Evolutionary conservation across 2,797 vertebrate species (phyloP), one percentile per base, ranked within the genome.

Genomic region (Oryzias sinensis): DNA sequence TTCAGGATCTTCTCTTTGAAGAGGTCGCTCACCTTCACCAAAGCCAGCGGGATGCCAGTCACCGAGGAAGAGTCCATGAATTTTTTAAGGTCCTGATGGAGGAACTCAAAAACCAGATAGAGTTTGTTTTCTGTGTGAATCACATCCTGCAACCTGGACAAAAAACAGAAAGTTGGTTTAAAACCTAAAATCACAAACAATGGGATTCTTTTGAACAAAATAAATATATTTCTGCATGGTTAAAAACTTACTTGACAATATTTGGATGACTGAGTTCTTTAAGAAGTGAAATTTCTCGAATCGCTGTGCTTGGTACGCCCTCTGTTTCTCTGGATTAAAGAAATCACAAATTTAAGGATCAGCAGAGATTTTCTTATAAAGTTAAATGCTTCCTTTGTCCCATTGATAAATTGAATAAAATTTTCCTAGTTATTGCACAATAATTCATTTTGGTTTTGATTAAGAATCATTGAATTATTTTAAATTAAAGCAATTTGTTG

Each of bases 41-140:
- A 92, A 2, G 96, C 93, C 69, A 97, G 88, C 0, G 96, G 92
- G 58, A 98, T 93, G 20, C 96, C 95, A 6, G 88, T 85, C 49
- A 97, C 87, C 2, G 93, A 88, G 11, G 94, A 93, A 0, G 94
- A 93, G 84, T 98, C 96, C 96, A 98, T 98, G 81, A 96, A 98
- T 86, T 97, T 98, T 85, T 98, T 98, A 2, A 98, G 92, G 86
- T 98, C 96, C 80, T 97, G 96, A 77, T 98, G 93, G 57, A 98
- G 93, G 81, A 98, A 98, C 83, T 98, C 97, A 80, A 98, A 98
- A n/a, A 98, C 96, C 66, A 98, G 90, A 84, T 98, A 98, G n/a
- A 98, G 94, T 74, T 98, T 98, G 89, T 97, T 98, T 83, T 98
- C 96, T 0, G 95, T 98, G 88, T 98, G 96, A 85, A 98, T 97